Evolutionary conservation across 2,797 vertebrate genomes (phyloP).

Genomic region (Arremon aurantiirostris): DNA sequence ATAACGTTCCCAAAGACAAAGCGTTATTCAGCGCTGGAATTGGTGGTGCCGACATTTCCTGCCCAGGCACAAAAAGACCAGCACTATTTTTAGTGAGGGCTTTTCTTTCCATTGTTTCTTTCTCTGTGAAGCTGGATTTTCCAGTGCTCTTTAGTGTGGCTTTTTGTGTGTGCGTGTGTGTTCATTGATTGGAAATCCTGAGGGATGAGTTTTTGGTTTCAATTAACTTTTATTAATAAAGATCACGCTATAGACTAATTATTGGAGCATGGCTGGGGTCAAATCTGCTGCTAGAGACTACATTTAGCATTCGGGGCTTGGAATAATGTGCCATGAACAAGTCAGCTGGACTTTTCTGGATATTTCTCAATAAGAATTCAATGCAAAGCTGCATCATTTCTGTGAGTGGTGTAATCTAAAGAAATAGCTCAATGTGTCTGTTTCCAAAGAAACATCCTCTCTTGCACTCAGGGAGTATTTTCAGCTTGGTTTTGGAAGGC

Average conservation of each 20-base stretch:
- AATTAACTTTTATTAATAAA: slow-evolving; percentile 41
- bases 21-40: neutral
- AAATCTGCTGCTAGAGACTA: neutral
- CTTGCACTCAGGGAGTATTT: neutral
- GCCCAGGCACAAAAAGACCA: slow-evolving; percentile 20
- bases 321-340: neutral
- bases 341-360: neutral
- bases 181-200: neutral
- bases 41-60: slow-evolving; percentile 43
- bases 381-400: neutral
- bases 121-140: slow-evolving; percentile 25
- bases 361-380: neutral
- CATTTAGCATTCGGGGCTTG: neutral
- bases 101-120: slow-evolving; percentile 42
- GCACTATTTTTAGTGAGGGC: slow-evolving; percentile 41
- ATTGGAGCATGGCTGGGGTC: neutral
- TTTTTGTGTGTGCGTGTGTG: too few relatives aligned
- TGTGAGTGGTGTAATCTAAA: neutral
- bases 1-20: slow-evolving; percentile 18
- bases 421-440: neutral
- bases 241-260: neutral
- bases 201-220: slow-evolving; percentile 16
- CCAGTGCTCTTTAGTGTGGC: neutral
- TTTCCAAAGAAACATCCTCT: neutral
- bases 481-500: neutral